These are phyloP conservation scores for Ladona fulva DNA, from an alignment of 1,140 invertebrate genomes.

Conservation along the genomic window DNA sequence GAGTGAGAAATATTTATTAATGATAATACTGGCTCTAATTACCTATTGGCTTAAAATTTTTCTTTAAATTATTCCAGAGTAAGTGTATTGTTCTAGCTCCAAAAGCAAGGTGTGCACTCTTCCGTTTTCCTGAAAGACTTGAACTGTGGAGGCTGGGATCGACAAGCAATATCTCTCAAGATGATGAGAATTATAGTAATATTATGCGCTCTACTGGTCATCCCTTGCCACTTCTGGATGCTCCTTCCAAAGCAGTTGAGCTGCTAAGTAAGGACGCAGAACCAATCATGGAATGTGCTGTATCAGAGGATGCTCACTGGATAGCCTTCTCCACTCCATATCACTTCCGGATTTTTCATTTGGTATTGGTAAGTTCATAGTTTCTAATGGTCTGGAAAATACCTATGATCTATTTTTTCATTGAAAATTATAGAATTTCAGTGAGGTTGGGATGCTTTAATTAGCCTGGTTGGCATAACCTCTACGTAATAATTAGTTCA, in stretches of 20 bases:
- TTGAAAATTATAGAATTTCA: no score
- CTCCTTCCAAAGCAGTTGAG: constrained; percentile 55
- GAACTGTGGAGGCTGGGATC: constrained; percentile 53
- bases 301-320: constrained; percentile 56
- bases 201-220: constrained; percentile 23
- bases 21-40: no score
- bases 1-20: no score
- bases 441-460: no score
- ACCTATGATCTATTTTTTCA: no score
- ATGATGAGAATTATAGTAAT: constrained; percentile 20
- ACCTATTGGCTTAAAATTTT: not conserved
- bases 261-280: constrained; percentile 50
- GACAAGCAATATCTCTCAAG: constrained; percentile 25
- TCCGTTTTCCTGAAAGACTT: constrained; percentile 56
- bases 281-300: constrained; percentile 51
- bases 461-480: no score
- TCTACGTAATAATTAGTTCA: no score
- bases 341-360: constrained; percentile 54
- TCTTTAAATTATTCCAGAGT: constrained; percentile 32
- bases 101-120: constrained; percentile 49
- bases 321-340: constrained; percentile 64
- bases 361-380: constrained; percentile 41
- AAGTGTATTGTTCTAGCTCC: constrained; percentile 49
- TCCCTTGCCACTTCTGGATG: constrained; percentile 39
- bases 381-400: no score